phyloP scores from a whole-genome alignment of 2,888 invertebrate genomes.

The Epinotia brunnichana region DNA sequence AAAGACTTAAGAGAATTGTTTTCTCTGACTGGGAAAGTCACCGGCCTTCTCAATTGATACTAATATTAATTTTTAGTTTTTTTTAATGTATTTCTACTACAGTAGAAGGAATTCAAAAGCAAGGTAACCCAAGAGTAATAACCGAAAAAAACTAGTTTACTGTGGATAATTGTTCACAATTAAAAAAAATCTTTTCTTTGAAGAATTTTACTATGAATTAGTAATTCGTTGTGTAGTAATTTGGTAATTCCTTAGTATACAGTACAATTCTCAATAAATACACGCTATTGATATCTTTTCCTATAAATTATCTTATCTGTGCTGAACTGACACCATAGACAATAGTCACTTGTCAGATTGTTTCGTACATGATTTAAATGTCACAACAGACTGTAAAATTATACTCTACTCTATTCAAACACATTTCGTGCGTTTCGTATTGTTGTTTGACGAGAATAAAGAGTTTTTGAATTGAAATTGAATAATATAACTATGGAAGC shows the following conservation, averaged over 20 bases:
- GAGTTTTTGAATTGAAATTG: constrained; percentile 9
- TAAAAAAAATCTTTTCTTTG: neutral
- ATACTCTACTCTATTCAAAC: fast-evolving
- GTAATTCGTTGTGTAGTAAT: too few species aligned
- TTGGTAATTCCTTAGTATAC: neutral
- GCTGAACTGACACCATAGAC: neutral
- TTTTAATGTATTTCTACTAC: constrained; percentile 22
- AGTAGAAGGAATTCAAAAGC: neutral
- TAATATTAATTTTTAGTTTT: neutral
- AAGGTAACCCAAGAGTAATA: constrained; percentile 47
- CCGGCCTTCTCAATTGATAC: too few species aligned
- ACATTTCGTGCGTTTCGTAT: constrained; percentile 47
- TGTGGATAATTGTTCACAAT: constrained; percentile 45
- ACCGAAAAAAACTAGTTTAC: constrained; percentile 55
- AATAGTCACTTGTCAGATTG: constrained; percentile 6
- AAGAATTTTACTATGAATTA: too few species aligned
- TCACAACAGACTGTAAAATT: neutral
- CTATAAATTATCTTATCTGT: constrained; percentile 20
- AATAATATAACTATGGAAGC: constrained; percentile 65
- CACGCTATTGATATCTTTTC: neutral
- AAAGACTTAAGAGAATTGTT: too few species aligned
- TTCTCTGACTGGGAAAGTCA: too few species aligned
- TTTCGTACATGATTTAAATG: neutral
- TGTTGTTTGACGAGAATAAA: constrained; percentile 39
- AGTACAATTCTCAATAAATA: neutral